Evolutionary conservation across 2,888 invertebrate species (phyloP), one percentile per base, ranked within the genome.

Genomic region (Andrena bicolor): DNA sequence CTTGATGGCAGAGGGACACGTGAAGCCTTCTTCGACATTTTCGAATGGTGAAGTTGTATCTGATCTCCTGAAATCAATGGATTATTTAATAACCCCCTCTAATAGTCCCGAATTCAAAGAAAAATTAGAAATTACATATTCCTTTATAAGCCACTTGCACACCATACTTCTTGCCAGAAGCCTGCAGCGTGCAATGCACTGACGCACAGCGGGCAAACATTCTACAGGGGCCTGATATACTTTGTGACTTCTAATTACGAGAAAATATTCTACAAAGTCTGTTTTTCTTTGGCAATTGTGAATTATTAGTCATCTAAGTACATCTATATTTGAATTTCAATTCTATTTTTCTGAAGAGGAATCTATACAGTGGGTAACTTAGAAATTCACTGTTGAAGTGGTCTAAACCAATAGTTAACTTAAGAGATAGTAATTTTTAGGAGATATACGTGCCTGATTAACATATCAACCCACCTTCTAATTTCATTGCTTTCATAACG

Each of bases 1-100:
- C 88, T 97, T 96, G 53, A 97, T 96, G 2, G 96, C 96, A 70
- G 97, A 97, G 0, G 97, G 96, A 89, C 98, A 98, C 94, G 98
- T 96, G 92, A 96, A 97, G 0, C 97, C 97, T 2, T 96, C 96
- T 75, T 96, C 96, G 5, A 94, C 93, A 16, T 94, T 95, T 30
- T 94, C 94, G 0, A 95, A 95, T 0, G 13, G 94, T 93, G 84
- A 94, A 85, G 94, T 95, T 60, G 95, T 95, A 89, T 96, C 96
- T 20, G 96, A 96, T 73, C 96, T 96, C 85, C 96, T 96, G 90
- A 2, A 86, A 91, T 70, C 70, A 80, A 75, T 28, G 1, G 8
- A 10, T 23, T 4, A 13, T 23, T 41, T 41, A 58, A 35, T n/a
- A 61, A 26, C 8, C 1, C 7, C 5, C 13, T 28, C 13, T 16